Evolutionary conservation across 2,113 vertebrate genomes (phyloP), one percentile per base, ranked within the genome.

Genomic region (Meriones unguiculatus): DNA sequence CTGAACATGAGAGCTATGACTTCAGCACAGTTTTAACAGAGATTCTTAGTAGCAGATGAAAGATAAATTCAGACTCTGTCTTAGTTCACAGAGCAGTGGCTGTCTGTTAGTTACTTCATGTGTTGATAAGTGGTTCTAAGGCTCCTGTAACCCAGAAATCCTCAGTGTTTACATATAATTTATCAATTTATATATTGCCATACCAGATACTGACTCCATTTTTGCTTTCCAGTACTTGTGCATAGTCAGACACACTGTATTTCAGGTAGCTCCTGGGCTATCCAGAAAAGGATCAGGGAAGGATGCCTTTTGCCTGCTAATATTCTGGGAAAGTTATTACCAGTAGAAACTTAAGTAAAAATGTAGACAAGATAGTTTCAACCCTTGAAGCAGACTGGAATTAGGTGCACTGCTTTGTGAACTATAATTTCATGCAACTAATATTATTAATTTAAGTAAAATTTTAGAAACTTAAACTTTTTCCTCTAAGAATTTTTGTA

Each of bases 311-410:
- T 73, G 76, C 77, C 25, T 46, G 25, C 18, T 82, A 75, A 86
- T 64, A 62, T 91, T 93, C 82, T 93, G 92, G 92, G 92, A 88
- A 95, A 94, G 20, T 70, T 84, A 90, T 84, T 95, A 30, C 54
- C 41, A 85, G 14, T 50, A 69, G 65, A 91, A 86, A 95, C 92
- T 90, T 24, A 89, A 18, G 20, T 94, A 38, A 92, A 82, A 77
- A 92, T 64, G 25, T n/a, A 81, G 59, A 84, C 14, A 38, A 11
- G 38, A 64, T 25, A 72, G 38, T 91, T 80, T 81, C 22, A 70
- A 25, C 73, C 85, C 54, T 54, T 72, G 12, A 59, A 1, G 38
- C 15, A 46, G 24, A 10, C 50, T 85, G 57, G 32, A 35, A 52
- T 65, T 86, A 52, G 62, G 57, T 24, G 11, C 13, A 41, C 25